Conservation (phyloP, 2,113 vertebrate genomes). For the Hucho hucho region DNA sequence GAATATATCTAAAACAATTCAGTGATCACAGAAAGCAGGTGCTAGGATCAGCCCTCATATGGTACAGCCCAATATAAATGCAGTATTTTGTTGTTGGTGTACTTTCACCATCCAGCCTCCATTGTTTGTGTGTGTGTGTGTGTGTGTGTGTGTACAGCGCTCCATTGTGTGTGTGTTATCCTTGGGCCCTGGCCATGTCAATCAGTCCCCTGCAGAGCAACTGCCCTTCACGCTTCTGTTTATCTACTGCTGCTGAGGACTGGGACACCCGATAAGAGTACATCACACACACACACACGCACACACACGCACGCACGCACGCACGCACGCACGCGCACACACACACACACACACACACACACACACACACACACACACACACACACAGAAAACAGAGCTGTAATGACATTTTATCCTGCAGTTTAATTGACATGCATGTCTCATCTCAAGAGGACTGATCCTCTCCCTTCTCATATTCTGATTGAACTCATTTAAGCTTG, state of each 20-base stretch:
- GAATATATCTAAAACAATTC: background rate
- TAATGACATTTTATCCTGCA: background rate
- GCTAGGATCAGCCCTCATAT: too few species aligned
- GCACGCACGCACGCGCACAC: conserved; percentile 25
- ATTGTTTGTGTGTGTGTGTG: conserved; percentile 13
- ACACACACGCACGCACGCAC: conserved; percentile 26
- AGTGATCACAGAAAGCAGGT: background rate
- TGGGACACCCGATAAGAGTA: conserved; percentile 71
- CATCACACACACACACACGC: conserved; percentile 18
- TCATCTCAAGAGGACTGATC: background rate
- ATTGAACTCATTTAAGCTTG: background rate
- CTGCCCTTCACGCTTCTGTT: conserved; percentile 37
- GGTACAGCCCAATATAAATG: too few species aligned
- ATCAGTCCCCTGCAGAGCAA: conserved; percentile 55
- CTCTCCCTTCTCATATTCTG: background rate
- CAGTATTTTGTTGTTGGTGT: background rate
- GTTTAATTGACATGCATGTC: background rate
- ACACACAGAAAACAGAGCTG: background rate
- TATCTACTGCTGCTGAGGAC: conserved; percentile 56
- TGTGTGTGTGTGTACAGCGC: conserved; percentile 8
- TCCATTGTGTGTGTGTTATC: conserved; percentile 52
- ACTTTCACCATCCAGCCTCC: background rate
- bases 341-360: conserved; percentile 45
- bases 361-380: conserved; percentile 4
- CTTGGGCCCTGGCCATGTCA: conserved; percentile 33